Conservation (phyloP, 2,113 vertebrate species). For the Neodon shergylaensis region DNA sequence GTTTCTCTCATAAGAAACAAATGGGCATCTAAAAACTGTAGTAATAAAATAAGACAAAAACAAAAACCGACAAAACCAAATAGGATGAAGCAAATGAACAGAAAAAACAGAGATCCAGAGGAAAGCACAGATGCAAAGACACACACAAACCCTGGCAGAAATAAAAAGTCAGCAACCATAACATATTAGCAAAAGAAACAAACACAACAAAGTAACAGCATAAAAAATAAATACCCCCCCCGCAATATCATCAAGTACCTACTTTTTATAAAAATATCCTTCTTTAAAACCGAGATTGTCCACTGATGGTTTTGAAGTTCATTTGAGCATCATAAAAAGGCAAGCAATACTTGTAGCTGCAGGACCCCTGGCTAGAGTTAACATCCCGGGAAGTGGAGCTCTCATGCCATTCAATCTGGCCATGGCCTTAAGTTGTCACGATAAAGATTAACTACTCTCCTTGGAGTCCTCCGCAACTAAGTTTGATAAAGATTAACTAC, state of each 20-base stretch:
- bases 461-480: too few relatives aligned
- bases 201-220: not conserved
- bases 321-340: not conserved
- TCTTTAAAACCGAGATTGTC: not conserved
- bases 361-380: constrained; percentile 26
- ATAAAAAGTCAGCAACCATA: not conserved
- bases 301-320: constrained; percentile 6
- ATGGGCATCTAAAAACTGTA: not conserved
- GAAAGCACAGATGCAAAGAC: not conserved
- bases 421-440: constrained; percentile 73
- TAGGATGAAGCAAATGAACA: too few relatives aligned
- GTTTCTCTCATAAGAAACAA: not conserved
- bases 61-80: not conserved
- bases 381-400: constrained; percentile 8
- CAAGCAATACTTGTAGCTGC: not conserved
- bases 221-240: not conserved
- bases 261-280: constrained; percentile 33
- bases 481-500: constrained; percentile 63
- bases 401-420: constrained; percentile 63
- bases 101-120: not conserved
- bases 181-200: not conserved
- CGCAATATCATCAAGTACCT: not conserved
- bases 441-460: constrained; percentile 67
- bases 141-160: not conserved
- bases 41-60: not conserved